Base-by-base conservation (phyloP, 2,888 invertebrate genomes). In the Lampropteryx suffumata region DNA sequence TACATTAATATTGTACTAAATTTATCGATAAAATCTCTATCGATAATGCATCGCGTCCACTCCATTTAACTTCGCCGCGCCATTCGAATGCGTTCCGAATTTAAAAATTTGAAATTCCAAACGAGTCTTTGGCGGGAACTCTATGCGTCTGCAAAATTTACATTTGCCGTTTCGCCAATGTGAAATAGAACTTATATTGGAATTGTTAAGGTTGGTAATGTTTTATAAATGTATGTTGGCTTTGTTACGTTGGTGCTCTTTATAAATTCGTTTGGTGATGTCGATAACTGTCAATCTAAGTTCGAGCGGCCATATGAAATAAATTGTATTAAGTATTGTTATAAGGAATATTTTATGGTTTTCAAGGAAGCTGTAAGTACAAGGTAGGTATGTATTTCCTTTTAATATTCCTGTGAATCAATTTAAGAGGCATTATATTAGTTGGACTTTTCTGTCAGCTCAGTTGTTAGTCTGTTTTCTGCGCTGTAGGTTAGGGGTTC, bases 41-140 rank as follows among this genome's bases (percentile, higher is more conserved):
- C 79, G 73, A 78, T 73, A 75, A 76, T 70, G 71, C 71, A 76
- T 81, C 76, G 68, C 84, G 72, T 82, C 83, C 83, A 84, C 82
- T 80, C 85, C 80, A 88, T 87, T 88, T 80, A 86, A 86, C 86
- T 83, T 73, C 71, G 79, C 83, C 82, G 82, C 83, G 73, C 71
- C 72, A 73, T 77, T 74, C 74, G 72, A 46, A 77, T 69, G 78
- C 73, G 73, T 78, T 72, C 76, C 68, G 70, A 75, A 76, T 74
- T 74, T 67, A 58, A 65, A 69, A 43, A 79, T 84, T 87, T 84
- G 68, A 80, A 84, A 87, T 87, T 87, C 59, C 71, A 76, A 62
- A 80, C 81, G 78, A 53, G 49, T 55, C 64, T 62, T 64, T 71
- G 79, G 78, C 83, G 81, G 83, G 79, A 77, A 79, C 65, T 81